These are phyloP conservation scores for Herminia tarsipennalis DNA, from an alignment of 2,888 invertebrate genomes.

Conservation along the genomic window DNA sequence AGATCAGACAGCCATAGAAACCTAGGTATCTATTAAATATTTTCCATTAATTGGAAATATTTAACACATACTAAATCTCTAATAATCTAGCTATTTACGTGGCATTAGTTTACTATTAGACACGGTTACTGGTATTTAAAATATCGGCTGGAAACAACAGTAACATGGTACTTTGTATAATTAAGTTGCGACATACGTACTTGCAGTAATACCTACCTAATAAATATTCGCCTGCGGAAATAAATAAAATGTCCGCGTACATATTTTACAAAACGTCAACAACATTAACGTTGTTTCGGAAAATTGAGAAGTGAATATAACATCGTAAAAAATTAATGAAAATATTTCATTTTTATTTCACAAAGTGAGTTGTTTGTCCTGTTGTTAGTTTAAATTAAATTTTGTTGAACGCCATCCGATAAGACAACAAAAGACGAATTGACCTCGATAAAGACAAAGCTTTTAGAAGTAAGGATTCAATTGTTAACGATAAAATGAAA, in stretches of 20 bases:
- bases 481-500: constrained; percentile 2
- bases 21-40: too few species aligned
- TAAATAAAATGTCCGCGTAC: neutral
- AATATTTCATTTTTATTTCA: constrained; percentile 15
- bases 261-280: neutral
- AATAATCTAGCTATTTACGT: too few species aligned
- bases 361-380: constrained; percentile 11
- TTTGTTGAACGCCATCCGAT: constrained; percentile 12
- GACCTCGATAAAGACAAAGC: constrained; percentile 8
- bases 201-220: neutral
- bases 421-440: constrained; percentile 2
- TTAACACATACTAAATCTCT: too few species aligned
- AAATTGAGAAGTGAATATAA: neutral
- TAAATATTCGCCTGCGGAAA: neutral
- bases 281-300: neutral
- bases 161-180: too few species aligned
- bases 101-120: too few species aligned
- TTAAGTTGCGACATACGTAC: neutral
- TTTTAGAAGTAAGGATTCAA: neutral
- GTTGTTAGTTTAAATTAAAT: constrained; percentile 23
- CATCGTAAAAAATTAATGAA: neutral
- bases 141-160: too few species aligned
- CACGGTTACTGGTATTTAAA: too few species aligned
- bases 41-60: too few species aligned
- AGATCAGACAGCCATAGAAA: too few species aligned